Evolutionary conservation across 1,140 invertebrate genomes (phyloP), one percentile per base, ranked within the genome.

Genomic region (Chironomus striatipennis): DNA sequence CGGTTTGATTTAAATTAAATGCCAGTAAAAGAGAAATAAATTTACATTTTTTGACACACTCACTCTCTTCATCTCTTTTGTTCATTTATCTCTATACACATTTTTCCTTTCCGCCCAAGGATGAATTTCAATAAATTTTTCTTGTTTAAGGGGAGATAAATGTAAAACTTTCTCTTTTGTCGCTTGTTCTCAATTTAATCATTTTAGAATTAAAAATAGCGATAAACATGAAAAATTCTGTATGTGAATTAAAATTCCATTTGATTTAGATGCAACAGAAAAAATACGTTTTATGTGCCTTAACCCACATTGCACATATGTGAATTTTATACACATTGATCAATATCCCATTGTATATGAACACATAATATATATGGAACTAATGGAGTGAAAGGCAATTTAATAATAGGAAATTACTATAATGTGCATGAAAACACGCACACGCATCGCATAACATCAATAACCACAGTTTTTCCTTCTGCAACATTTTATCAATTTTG

Each of bases 311-410:
- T 12, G 12, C 47, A 57, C 8, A 57, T 57, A 57, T 57, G 47
- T n/a, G 12, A n/a, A 57, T 15, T n/a, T 15, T 0, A 5, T 34
- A 5, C 5, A 34, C 5, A 34, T 34, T 34, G 24, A 34, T 34
- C 24, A 34, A 15, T n/a, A 57, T 57, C 47, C 47, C 47, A 57
- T n/a, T 57, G 8, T 12, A 57, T 12, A 57, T 57, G n/a, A n/a
- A n/a, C n/a, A n/a, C n/a, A 57, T 57, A 57, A 15, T 57, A n/a
- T 18, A 17, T 20, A 70, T 21, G 65, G 65, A 70, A 70, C 65
- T 70, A 70, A 70, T 70, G 65, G 65, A 70, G 17, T 70, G 65
- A 20, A 21, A 70, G 65, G 65, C 17, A 70, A 70, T 70, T 70
- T 70, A 70, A 70, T 70, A 20, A 70, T 20, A 17, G 65, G 65